These are phyloP conservation scores for Drosophila azteca DNA, from an alignment of 1,140 invertebrate genomes.

Conservation along the genomic window DNA sequence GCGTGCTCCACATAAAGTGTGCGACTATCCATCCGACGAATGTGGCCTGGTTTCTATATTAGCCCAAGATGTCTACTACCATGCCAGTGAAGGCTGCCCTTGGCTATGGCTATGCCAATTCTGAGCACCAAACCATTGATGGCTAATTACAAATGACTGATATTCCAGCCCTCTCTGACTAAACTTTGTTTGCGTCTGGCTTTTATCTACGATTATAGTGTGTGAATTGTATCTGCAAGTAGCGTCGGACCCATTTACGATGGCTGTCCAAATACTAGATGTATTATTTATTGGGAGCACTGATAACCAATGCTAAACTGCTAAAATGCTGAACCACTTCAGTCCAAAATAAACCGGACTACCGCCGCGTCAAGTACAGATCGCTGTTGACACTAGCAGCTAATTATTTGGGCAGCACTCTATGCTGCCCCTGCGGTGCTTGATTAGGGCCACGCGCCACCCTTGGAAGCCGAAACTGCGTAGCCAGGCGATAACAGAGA, in stretches of 20 bases:
- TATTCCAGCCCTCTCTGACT: slow-evolving; percentile 5
- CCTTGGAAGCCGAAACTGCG: slow-evolving; percentile 33
- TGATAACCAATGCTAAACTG: background rate
- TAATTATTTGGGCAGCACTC: slow-evolving; percentile 65
- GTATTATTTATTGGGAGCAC: slow-evolving; percentile 28
- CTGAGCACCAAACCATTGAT: background rate
- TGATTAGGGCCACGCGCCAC: slow-evolving; percentile 67
- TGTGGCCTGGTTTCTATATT: slow-evolving; percentile 45
- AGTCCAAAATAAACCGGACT: slow-evolving; percentile 8
- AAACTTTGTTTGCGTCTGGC: slow-evolving; percentile 24
- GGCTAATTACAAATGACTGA: slow-evolving; percentile 29
- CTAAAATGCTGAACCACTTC: slow-evolving; percentile 17
- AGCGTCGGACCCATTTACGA: background rate
- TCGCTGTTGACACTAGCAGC: slow-evolving; percentile 31
- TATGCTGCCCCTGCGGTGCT: slow-evolving; percentile 24
- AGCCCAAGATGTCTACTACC: slow-evolving; percentile 39
- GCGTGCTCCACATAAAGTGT: background rate
- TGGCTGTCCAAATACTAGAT: slow-evolving; percentile 17
- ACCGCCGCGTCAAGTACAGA: background rate
- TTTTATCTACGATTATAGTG: slow-evolving; percentile 27
- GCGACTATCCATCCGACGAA: too few relatives aligned
- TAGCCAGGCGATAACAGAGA: slow-evolving; percentile 33
- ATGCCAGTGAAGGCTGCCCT: slow-evolving; percentile 10
- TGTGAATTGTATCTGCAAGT: slow-evolving; percentile 3
- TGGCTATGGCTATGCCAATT: slow-evolving; percentile 3